A percentile compares a stretch with the other conserved stretches of the same genome.
phyloP scores from a whole-genome alignment of 2,113 vertebrate genomes.

The Archocentrus centrarchus region DNA sequence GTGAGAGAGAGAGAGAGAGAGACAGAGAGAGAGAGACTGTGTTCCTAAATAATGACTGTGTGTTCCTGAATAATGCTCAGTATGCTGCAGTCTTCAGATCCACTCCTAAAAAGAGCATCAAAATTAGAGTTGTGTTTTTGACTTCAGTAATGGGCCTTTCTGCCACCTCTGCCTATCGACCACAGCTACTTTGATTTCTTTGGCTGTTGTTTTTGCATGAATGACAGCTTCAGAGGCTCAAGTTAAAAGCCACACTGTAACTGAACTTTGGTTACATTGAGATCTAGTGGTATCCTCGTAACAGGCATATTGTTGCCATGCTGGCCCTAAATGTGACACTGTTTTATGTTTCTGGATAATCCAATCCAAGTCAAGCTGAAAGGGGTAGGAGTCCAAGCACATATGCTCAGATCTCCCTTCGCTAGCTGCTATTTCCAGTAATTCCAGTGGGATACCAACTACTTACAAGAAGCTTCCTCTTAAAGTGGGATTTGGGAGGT shows the following conservation, averaged over 20 bases:
- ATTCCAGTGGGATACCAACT: neutral
- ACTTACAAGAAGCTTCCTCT: neutral
- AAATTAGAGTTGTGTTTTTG: neutral
- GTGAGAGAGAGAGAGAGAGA: neutral
- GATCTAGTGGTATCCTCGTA: neutral
- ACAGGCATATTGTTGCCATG: neutral
- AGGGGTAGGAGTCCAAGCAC: neutral
- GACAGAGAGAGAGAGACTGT: neutral
- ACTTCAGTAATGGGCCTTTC: neutral
- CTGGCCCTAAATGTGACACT: no score
- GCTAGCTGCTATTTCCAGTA: neutral
- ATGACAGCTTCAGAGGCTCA: neutral
- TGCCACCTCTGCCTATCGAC: neutral
- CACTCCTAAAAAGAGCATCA: neutral
- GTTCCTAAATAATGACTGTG: slow-evolving; percentile 9
- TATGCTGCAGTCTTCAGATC: neutral
- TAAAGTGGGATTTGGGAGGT: neutral
- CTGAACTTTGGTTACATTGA: neutral
- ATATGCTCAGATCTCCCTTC: neutral
- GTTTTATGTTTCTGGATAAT: neutral
- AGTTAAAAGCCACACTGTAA: neutral
- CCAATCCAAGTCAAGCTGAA: neutral
- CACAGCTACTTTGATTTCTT: neutral
- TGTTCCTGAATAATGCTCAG: slow-evolving; percentile 14
- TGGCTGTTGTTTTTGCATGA: neutral